Percentiles rank a stretch among this genome's conserved stretches.
Evolutionary conservation across 2,888 invertebrate genomes (phyloP).

Genomic region (Kryphioiulus occultus): DNA sequence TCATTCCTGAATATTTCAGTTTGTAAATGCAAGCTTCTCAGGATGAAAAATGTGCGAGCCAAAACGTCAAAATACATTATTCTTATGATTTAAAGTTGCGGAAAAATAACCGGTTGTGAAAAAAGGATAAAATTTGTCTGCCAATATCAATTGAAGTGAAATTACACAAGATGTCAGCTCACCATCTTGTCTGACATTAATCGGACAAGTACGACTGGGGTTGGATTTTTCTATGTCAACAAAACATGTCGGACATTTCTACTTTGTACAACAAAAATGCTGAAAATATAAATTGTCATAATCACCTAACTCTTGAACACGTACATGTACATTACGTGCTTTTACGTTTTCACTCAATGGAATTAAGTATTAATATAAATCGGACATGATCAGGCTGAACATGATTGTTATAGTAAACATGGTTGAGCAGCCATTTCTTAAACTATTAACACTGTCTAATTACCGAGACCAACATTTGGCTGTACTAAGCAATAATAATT

Average conservation of each 20-base stretch:
- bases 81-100: too few species aligned
- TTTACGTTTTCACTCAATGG: too few species aligned
- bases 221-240: neutral
- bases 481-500: too few species aligned
- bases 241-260: neutral
- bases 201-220: neutral
- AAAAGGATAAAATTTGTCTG: neutral
- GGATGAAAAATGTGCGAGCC: neutral
- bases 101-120: neutral
- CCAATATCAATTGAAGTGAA: neutral
- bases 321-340: too few species aligned
- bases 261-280: neutral
- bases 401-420: too few species aligned
- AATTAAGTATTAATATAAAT: too few species aligned
- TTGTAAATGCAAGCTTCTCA: neutral
- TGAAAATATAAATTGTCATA: neutral
- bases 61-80: neutral
- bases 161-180: neutral
- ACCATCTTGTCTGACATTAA: neutral
- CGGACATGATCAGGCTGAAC: too few species aligned
- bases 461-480: too few species aligned
- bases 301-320: neutral
- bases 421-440: too few species aligned
- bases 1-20: neutral
- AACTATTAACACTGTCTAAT: too few species aligned